Conservation (phyloP, 2,113 vertebrate genomes). For the Petrocephalus zakoni region DNA sequence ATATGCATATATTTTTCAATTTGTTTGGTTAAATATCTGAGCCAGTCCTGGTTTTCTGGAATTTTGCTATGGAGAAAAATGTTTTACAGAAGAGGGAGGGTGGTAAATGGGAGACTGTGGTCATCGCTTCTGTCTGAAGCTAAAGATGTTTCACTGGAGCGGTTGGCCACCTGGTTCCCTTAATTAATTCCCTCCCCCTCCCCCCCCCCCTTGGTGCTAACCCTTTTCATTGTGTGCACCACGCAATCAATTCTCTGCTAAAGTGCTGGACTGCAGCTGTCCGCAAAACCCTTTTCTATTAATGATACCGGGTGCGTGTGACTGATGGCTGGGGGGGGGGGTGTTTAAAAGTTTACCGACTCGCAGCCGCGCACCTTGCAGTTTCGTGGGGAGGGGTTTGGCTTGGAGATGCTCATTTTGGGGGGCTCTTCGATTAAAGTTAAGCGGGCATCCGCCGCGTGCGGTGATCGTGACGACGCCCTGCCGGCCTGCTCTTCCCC, state of each 20-base stretch:
- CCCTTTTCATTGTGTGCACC: constrained; percentile 75
- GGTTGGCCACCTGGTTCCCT: constrained; percentile 76
- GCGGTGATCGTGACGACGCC: background rate
- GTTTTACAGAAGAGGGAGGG: background rate
- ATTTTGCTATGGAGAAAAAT: background rate
- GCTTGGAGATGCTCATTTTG: background rate
- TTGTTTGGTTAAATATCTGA: background rate
- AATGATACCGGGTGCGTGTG: constrained; percentile 59
- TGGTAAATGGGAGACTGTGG: constrained; percentile 39
- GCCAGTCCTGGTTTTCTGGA: background rate
- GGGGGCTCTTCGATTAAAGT: background rate
- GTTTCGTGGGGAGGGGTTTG: background rate
- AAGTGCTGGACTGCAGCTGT: constrained; percentile 73
- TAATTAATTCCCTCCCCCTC: constrained; percentile 71
- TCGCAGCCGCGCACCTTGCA: background rate
- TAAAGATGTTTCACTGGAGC: constrained; percentile 69
- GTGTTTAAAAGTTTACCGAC: constrained; percentile 15
- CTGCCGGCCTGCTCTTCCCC: background rate
- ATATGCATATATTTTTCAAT: background rate
- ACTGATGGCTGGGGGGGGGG: constrained; percentile 40
- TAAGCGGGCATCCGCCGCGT: background rate
- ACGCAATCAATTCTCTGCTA: constrained; percentile 78
- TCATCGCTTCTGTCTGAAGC: constrained; percentile 69
- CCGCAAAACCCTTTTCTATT: constrained; percentile 75
- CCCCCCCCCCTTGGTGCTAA: constrained; percentile 69